A percentile compares a stretch with the other conserved stretches of the same genome.
phyloP scores from a whole-genome alignment of 2,797 vertebrate species.

The Bovichtus variegatus region DNA sequence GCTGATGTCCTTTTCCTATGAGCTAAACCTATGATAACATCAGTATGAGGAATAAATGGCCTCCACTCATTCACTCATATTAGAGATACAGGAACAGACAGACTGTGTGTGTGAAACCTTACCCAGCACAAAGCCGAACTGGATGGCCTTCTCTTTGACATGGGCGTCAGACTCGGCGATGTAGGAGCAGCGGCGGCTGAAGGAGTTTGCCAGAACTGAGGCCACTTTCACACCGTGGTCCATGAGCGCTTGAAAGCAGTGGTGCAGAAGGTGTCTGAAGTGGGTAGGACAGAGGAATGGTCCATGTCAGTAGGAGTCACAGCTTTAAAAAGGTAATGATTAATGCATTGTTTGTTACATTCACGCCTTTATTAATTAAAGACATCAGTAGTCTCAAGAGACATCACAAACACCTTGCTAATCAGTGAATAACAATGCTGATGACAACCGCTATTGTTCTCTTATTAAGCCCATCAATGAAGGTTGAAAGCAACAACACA shows the following conservation, averaged over 20 bases:
- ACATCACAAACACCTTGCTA: background rate
- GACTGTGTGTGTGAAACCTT: conserved; percentile 46
- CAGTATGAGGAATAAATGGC: background rate
- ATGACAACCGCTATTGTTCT: background rate
- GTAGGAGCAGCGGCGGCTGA: conserved; percentile 97
- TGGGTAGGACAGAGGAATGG: background rate
- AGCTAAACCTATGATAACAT: background rate
- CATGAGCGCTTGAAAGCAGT: conserved; percentile 99
- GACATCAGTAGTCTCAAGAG: no score
- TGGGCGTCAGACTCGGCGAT: conserved; percentile 97
- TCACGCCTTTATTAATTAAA: background rate
- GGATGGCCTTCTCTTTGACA: conserved; percentile 98
- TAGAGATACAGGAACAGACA: background rate
- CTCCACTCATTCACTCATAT: background rate
- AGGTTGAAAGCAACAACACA: conserved; percentile 8
- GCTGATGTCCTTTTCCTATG: background rate
- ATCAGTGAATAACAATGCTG: conserved; percentile 1
- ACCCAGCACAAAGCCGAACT: conserved; percentile 99
- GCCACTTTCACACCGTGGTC: conserved; percentile 99
- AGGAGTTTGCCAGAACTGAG: conserved; percentile 97
- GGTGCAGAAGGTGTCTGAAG: conserved; percentile 96
- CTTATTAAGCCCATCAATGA: background rate
- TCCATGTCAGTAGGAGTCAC: background rate
- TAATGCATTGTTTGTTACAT: background rate
- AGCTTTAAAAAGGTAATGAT: background rate